A percentile compares a stretch with the other conserved stretches of the same genome.
Conservation (phyloP, 2,888 invertebrate genomes). For the Acanthoscelides obtectus region DNA sequence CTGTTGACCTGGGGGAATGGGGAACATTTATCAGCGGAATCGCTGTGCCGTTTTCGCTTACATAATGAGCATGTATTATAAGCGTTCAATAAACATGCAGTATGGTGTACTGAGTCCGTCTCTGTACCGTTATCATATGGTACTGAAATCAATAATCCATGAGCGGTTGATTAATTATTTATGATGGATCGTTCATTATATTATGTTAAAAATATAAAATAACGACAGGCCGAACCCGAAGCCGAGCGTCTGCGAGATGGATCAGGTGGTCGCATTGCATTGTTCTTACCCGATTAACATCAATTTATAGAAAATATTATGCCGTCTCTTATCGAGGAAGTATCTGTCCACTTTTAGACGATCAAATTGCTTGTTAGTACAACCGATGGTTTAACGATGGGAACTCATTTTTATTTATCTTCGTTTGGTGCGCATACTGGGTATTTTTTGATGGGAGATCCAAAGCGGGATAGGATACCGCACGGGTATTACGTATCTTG, state of each 20-base stretch:
- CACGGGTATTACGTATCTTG: too few species aligned
- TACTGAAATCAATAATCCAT: conserved; percentile 43
- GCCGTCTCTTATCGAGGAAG: neutral
- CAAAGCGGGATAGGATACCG: too few species aligned
- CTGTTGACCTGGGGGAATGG: too few species aligned
- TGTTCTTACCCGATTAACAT: conserved; percentile 14
- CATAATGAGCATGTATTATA: too few species aligned
- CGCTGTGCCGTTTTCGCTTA: too few species aligned
- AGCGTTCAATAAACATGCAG: too few species aligned
- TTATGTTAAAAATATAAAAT: neutral
- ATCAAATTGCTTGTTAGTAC: neutral
- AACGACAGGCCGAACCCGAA: neutral
- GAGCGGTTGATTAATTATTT: conserved; percentile 45
- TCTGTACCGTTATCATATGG: conserved; percentile 1
- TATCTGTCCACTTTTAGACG: neutral
- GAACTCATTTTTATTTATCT: neutral
- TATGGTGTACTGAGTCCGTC: neutral
- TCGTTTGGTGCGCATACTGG: neutral
- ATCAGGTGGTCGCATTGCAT: neutral
- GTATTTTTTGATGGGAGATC: too few species aligned
- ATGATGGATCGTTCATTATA: conserved; percentile 44
- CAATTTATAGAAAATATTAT: conserved; percentile 20
- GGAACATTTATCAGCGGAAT: too few species aligned
- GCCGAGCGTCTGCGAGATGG: neutral
- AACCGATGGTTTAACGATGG: neutral